Evolutionary conservation across 2,888 invertebrate genomes (phyloP).

Genomic region (Shargacucullia verbasci): DNA sequence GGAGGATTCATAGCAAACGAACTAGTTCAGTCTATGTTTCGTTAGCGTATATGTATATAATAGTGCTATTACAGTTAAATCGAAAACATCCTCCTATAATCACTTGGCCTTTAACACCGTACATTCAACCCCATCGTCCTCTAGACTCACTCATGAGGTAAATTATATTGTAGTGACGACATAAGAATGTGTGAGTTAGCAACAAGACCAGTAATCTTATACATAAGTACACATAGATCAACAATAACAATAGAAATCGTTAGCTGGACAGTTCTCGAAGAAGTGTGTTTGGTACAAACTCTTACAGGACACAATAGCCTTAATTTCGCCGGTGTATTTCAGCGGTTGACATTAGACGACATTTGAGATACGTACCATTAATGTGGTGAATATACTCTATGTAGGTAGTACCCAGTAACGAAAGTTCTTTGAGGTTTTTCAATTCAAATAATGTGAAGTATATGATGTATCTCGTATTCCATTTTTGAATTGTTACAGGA

Average conservation of each 20-base stretch:
- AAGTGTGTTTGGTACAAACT: constrained; percentile 18
- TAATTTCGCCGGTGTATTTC: constrained; percentile 31
- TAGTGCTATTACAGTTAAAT: too few relatives aligned
- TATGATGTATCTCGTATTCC: too few relatives aligned
- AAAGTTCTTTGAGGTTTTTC: too few relatives aligned
- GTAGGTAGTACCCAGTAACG: constrained; percentile 2
- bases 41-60: too few relatives aligned
- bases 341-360: constrained; percentile 18
- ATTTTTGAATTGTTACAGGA: too few relatives aligned
- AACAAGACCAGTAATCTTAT: constrained; percentile 5
- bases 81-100: not conserved
- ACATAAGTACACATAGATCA: constrained; percentile 17
- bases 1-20: too few relatives aligned
- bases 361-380: constrained; percentile 23
- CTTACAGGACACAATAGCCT: constrained; percentile 32
- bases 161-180: constrained; percentile 4
- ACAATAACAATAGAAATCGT: constrained; percentile 44
- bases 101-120: not conserved
- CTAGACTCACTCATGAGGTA: not conserved
- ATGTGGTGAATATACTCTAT: constrained; percentile 20
- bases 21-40: too few relatives aligned
- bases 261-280: constrained; percentile 22
- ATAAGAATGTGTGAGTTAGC: constrained; percentile 6
- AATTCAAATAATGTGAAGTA: too few relatives aligned
- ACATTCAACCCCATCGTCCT: not conserved